Evolutionary conservation across 2,888 invertebrate genomes (phyloP), one percentile per base, ranked within the genome.

Genomic region (Euplagia quadripunctaria): DNA sequence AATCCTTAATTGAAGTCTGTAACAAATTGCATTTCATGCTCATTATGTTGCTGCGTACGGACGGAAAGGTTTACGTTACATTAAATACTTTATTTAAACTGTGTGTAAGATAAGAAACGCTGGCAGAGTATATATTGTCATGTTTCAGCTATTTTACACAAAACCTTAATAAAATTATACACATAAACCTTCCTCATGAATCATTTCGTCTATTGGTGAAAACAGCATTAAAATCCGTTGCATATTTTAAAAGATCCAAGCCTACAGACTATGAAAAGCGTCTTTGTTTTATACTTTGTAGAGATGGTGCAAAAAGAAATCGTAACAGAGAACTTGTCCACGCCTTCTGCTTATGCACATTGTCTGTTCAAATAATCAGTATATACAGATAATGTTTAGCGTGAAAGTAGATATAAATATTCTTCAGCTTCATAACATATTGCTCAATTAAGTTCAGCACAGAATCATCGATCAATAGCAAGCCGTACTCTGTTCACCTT

Each of bases 401-500:
- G 31, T 52, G 17, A 8, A 41, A 51, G 51, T 51, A 31, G 16
- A 52, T 7, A 46, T 66, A 67, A 41, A 67, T 52, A 52, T 51
- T 41, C 41, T 16, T 11, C 6, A 52, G 41, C 74, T 72, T 76
- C 68, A 64, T 74, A 75, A 78, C 82, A 82, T 78, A 83, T 81
- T 81, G 79, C 81, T 81, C 81, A 85, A 85, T 85, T 80, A 83
- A 79, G 31, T 75, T 78, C 70, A 73, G 79, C 78, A 81, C 73
- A 77, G 77, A 85, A 79, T 81, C 82, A 85, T 83, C 79, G 82
- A 80, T 84, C 82, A 83, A 83, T 83, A 72, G 72, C 79, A 83
- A 79, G 75, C 79, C 64, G 76, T 77, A 76, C 73, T 77, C 78
- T 64, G 78, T 77, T 79, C 76, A 78, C 80, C 81, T 81, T 82